Evolutionary conservation across 2,113 vertebrate genomes (phyloP), one percentile per base, ranked within the genome.

Genomic region (Typhlomys cinereus): DNA sequence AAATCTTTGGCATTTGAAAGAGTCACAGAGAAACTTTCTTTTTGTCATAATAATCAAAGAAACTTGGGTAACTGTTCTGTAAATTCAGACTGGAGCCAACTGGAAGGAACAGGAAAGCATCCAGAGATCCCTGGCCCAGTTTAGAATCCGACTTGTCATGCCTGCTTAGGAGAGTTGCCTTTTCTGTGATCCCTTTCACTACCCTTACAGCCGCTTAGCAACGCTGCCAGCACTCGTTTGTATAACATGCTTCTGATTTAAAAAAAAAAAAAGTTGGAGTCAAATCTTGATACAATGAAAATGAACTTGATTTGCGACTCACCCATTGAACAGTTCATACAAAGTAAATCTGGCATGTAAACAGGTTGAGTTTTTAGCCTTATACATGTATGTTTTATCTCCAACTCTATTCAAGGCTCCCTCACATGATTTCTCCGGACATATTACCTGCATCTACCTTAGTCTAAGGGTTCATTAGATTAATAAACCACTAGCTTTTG

Each of bases 1-100:
- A 82, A 73, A 52, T 67, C 31, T 87, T 92, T 81, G 48, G 31
- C 52, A 88, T 93, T 90, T 92, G 59, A 59, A 91, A 76, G 79
- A 83, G 62, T 81, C 82, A 87, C 50, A 93, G 46, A 90, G 70
- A 86, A 78, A 79, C 73, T 73, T 90, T 71, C 52, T 57, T 88
- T 52, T 39, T 93, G 41, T 93, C 39, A 75, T 44, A 95, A 71
- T 39, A 86, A 50, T 75, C 61, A 46, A 48, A 79, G 46, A 93
- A 78, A 46, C 18, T 74, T 82, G 34, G 29, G 23, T 89, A 80
- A 75, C 13, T 75, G 5, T 88, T 88, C 57, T 94, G 0, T 93
- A 39, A 91, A 88, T 62, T 85, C 85, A 69, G 20, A 13, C 54
- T 85, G 57, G 34, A 36, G 7, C 31, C 10, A 23, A 9, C 41